Percentiles rank a stretch among this genome's conserved stretches.
Conservation (phyloP, 2,797 vertebrate genomes). For the Gouania willdenowi region DNA sequence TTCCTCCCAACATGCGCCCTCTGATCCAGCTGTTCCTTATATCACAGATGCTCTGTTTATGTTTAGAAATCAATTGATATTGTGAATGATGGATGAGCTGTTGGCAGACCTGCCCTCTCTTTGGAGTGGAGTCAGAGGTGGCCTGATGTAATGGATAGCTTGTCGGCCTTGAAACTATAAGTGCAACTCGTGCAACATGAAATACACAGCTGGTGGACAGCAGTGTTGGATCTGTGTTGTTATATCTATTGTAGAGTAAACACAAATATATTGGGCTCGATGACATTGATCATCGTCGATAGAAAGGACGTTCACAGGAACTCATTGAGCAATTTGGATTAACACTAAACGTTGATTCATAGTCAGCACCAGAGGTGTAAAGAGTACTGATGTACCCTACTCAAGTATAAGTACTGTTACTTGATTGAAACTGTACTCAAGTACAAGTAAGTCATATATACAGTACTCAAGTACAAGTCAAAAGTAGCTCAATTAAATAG, state of each 20-base stretch:
- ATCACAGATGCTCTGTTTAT: slow-evolving; percentile 80
- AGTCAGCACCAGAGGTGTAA: no score
- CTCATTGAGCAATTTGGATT: no score
- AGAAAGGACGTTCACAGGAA: slow-evolving; percentile 57
- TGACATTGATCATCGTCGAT: slow-evolving; percentile 53
- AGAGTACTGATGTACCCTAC: no score
- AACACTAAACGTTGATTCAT: no score
- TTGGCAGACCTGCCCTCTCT: slow-evolving; percentile 73
- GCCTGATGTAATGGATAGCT: slow-evolving; percentile 79
- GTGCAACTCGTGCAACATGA: slow-evolving; percentile 71
- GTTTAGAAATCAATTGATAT: slow-evolving; percentile 79
- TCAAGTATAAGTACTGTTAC: no score
- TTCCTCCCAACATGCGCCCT: slow-evolving; percentile 61
- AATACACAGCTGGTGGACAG: slow-evolving; percentile 27
- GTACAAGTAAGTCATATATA: no score
- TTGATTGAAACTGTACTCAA: no score
- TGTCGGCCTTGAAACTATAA: slow-evolving; percentile 60
- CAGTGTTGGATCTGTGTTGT: slow-evolving; percentile 26
- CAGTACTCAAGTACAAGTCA: no score
- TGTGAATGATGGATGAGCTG: slow-evolving; percentile 77
- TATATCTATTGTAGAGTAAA: no score
- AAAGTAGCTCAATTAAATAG: no score
- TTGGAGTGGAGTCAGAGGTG: slow-evolving; percentile 68
- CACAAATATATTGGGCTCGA: slow-evolving; percentile 57
- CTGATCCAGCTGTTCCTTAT: slow-evolving; percentile 69